Percentiles rank a stretch among this genome's conserved stretches.
These are phyloP conservation scores for Montipora foliosa DNA, from an alignment of 64 coral and sea anemone genomes.

Conservation along the genomic window DNA sequence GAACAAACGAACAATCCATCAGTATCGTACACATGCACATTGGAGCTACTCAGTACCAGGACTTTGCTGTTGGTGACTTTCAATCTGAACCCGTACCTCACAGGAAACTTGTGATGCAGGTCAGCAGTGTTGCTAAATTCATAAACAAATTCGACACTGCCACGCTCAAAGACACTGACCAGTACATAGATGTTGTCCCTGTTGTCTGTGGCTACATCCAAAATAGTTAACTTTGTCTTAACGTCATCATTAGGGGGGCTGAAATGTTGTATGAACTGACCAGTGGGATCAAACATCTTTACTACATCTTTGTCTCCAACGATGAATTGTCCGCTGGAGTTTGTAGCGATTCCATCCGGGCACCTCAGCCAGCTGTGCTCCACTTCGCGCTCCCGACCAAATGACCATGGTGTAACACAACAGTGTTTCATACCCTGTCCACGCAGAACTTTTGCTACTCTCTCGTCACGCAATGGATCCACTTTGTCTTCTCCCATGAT, in stretches of 20 bases:
- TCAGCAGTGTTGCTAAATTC: too few species aligned
- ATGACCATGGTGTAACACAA: constrained; percentile 7
- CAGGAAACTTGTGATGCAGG: too few species aligned
- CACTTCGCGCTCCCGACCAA: background rate
- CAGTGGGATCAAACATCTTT: too few species aligned
- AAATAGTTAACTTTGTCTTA: background rate
- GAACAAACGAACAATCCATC: constrained; percentile 12
- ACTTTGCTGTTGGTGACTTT: too few species aligned
- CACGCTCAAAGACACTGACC: too few species aligned
- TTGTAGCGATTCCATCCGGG: too few species aligned
- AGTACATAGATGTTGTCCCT: constrained; percentile 11
- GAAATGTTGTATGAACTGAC: too few species aligned
- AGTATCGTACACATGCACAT: constrained; percentile 20
- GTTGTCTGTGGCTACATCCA: background rate
- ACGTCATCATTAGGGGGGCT: background rate
- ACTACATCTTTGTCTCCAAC: background rate
- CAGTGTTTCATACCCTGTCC: constrained; percentile 14
- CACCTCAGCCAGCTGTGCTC: background rate
- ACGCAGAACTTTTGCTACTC: background rate
- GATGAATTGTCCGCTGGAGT: too few species aligned
- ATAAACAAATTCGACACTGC: too few species aligned
- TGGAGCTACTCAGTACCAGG: too few species aligned
- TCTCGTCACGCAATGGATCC: constrained; percentile 40
- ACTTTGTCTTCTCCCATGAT: background rate
- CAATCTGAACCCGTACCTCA: too few species aligned